Conservation (phyloP, 2,797 vertebrate genomes). For the Danio kyathit region DNA sequence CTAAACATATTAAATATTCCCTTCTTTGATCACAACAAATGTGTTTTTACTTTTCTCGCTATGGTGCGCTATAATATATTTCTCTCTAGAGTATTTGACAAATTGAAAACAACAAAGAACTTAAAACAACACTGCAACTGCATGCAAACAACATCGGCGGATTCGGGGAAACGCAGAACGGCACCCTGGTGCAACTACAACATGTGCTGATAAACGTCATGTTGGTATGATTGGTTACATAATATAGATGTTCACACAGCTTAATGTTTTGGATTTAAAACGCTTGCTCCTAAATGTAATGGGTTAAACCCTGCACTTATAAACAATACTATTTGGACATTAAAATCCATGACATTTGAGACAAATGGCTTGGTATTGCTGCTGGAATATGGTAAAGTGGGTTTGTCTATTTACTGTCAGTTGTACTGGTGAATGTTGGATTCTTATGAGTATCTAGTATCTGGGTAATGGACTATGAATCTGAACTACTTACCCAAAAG, state of each 20-base stretch:
- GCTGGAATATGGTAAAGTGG: constrained; percentile 20
- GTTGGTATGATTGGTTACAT: constrained; percentile 6
- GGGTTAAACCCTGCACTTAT: background rate
- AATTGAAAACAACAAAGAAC: constrained; percentile 39
- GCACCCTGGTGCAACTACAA: constrained; percentile 65
- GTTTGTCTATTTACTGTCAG: constrained; percentile 47
- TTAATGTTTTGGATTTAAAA: constrained; percentile 8
- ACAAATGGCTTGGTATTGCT: constrained; percentile 15
- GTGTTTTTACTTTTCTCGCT: constrained; percentile 63
- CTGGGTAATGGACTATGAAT: constrained; percentile 55
- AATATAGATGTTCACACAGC: background rate
- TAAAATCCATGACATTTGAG: constrained; percentile 15
- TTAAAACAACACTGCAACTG: constrained; percentile 55
- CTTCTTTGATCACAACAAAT: constrained; percentile 74
- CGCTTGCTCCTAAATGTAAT: background rate
- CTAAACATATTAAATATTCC: constrained; percentile 81
- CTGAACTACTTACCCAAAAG: constrained; percentile 10
- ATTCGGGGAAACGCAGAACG: constrained; percentile 50
- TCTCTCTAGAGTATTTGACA: constrained; percentile 62
- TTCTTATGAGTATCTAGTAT: constrained; percentile 44
- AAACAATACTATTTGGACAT: background rate
- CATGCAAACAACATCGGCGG: constrained; percentile 59
- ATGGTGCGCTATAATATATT: constrained; percentile 65
- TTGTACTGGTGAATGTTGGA: constrained; percentile 46
- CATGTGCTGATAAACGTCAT: constrained; percentile 20